A percentile compares a stretch with the other conserved stretches of the same genome.
Conservation (phyloP, 2,797 vertebrate genomes). For the Geotrypetes seraphini region DNA sequence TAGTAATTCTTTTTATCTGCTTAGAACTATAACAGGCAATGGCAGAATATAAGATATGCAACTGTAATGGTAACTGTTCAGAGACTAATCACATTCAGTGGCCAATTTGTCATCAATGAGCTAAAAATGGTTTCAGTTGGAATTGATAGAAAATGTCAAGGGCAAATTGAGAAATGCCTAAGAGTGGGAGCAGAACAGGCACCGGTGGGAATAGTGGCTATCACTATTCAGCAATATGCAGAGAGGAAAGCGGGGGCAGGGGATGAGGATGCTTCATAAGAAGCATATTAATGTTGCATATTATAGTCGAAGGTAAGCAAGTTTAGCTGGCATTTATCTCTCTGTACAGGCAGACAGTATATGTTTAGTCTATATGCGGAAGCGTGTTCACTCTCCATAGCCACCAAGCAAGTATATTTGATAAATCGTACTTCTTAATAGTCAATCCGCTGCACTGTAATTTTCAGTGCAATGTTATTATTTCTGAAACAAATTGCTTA, state of each 20-base stretch:
- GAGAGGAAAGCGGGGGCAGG: constrained; percentile 13
- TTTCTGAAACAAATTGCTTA: no score
- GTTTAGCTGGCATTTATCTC: neutral
- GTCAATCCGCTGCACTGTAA: no score
- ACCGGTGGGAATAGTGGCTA: neutral
- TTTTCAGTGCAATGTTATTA: no score
- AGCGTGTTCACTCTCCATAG: no score
- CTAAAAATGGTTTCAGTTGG: neutral
- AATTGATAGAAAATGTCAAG: constrained; percentile 10
- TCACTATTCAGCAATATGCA: neutral
- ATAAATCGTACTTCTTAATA: no score
- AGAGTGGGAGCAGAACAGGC: neutral
- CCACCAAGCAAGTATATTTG: no score
- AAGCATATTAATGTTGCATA: constrained; percentile 3
- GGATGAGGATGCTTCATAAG: no score
- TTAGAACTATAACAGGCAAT: no score
- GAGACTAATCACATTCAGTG: neutral
- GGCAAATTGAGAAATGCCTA: neutral
- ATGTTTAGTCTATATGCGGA: no score
- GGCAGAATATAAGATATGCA: no score
- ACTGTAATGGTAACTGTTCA: no score
- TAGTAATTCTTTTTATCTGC: no score
- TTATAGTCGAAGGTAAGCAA: neutral
- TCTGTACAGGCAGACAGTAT: neutral
- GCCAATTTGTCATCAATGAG: constrained; percentile 1